Conservation (phyloP, 2,113 vertebrate genomes). For the Pavo muticus region DNA sequence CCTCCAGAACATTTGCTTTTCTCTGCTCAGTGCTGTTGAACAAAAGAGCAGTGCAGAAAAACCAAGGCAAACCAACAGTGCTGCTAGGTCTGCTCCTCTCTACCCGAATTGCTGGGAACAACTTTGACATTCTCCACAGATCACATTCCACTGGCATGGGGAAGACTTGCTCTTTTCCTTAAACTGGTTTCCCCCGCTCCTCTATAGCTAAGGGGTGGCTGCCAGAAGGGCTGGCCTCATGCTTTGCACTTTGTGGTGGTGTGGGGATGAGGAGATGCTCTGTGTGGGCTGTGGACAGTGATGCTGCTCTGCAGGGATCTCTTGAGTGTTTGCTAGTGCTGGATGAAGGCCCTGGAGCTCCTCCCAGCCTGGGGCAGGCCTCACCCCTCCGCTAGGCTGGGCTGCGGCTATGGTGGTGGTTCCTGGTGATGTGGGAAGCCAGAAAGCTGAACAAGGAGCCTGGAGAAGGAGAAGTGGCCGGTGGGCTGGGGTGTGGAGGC, state of each 20-base stretch:
- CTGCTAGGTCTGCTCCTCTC: background rate
- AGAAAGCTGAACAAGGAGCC: background rate
- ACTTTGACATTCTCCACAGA: background rate
- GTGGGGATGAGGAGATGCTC: background rate
- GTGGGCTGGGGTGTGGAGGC: background rate
- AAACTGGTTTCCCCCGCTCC: background rate
- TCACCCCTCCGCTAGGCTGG: background rate
- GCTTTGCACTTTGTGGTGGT: background rate
- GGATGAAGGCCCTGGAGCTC: background rate
- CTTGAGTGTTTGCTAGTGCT: background rate
- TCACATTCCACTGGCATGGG: background rate
- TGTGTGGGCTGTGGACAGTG: fast-evolving
- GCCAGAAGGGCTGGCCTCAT: fast-evolving
- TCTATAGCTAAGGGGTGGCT: background rate
- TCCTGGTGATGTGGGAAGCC: too few relatives aligned
- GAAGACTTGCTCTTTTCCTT: background rate
- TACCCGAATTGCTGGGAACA: background rate
- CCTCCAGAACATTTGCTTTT: background rate
- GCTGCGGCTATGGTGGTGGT: background rate
- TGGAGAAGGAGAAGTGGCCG: background rate
- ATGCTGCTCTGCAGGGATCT: background rate
- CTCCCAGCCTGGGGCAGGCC: background rate
- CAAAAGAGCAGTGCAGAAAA: background rate
- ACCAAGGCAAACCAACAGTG: background rate
- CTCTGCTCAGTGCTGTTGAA: background rate